Percentiles rank a stretch among this genome's conserved stretches.
Conservation (phyloP, 2,888 invertebrate species). For the Schizaphis graminum region DNA sequence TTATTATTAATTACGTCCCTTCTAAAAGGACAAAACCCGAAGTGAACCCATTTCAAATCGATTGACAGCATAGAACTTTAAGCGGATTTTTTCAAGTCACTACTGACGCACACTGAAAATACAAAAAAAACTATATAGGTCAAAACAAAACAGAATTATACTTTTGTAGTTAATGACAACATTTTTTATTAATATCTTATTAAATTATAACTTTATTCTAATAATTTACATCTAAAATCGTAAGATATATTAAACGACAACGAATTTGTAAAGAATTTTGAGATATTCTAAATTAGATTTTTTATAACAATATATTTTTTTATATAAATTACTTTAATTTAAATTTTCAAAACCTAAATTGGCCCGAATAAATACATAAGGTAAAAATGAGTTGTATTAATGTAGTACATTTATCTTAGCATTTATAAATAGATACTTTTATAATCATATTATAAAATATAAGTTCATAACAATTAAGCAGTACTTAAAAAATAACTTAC, state of each 20-base stretch:
- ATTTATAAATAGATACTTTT: background rate
- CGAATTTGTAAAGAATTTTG: background rate
- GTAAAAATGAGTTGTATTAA: background rate
- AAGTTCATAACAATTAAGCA: background rate
- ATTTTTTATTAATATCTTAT: background rate
- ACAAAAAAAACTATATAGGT: background rate
- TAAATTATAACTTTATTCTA: background rate
- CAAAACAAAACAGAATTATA: background rate
- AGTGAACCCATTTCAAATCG: background rate
- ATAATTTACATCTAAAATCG: background rate
- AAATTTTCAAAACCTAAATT: background rate
- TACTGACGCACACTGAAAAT: background rate
- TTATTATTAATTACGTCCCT: background rate
- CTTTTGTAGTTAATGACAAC: background rate
- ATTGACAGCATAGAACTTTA: background rate
- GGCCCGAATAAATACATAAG: background rate
- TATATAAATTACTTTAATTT: background rate
- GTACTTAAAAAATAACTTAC: conserved; percentile 11
- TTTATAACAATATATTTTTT: background rate
- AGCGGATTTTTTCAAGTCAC: background rate
- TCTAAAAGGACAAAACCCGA: background rate
- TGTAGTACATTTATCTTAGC: background rate
- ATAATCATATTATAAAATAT: background rate
- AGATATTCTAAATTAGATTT: background rate
- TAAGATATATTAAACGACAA: background rate